A percentile compares a stretch with the other conserved stretches of the same genome.
Conservation (phyloP, 2,113 vertebrate genomes). For the Perca flavescens region DNA sequence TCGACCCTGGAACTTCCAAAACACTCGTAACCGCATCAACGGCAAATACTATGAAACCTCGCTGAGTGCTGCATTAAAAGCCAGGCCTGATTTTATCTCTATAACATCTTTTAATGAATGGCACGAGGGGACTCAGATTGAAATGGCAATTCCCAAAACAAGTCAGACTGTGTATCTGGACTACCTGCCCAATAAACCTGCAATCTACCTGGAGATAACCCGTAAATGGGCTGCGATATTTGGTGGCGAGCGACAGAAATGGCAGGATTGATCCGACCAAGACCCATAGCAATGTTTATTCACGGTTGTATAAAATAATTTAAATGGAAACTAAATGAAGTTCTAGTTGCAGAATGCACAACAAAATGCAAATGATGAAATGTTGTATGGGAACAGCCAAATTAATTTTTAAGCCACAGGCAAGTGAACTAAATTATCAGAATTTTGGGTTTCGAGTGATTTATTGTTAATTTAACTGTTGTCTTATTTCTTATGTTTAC, state of each 20-base stretch:
- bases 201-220: slow-evolving; percentile 93
- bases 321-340: slow-evolving; percentile 12
- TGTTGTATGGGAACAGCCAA: slow-evolving; percentile 16
- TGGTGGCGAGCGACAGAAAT: slow-evolving; percentile 87
- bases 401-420: slow-evolving; percentile 2
- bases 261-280: slow-evolving; percentile 79
- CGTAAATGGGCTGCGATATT: slow-evolving; percentile 94
- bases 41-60: slow-evolving; percentile 96
- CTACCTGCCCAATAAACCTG: slow-evolving; percentile 93
- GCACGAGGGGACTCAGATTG: slow-evolving; percentile 99
- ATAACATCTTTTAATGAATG: slow-evolving; percentile 99
- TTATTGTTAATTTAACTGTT: slow-evolving; percentile 44
- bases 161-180: slow-evolving; percentile 89
- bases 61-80: slow-evolving; percentile 88
- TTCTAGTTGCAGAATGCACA: slow-evolving; percentile 1
- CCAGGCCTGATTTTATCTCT: slow-evolving; percentile 90
- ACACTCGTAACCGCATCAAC: slow-evolving; percentile 94
- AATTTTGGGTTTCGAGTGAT: slow-evolving; percentile 3
- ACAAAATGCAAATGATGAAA: slow-evolving; percentile 28
- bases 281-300: not conserved
- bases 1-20: slow-evolving; percentile 95
- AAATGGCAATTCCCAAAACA: slow-evolving; percentile 93
- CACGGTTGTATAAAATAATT: not conserved
- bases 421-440: slow-evolving; percentile 20
- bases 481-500: slow-evolving; percentile 27